A percentile compares a stretch with the other conserved stretches of the same genome.
Conservation (phyloP, 2,113 vertebrate species). For the Epinephelus cyanopodus region DNA sequence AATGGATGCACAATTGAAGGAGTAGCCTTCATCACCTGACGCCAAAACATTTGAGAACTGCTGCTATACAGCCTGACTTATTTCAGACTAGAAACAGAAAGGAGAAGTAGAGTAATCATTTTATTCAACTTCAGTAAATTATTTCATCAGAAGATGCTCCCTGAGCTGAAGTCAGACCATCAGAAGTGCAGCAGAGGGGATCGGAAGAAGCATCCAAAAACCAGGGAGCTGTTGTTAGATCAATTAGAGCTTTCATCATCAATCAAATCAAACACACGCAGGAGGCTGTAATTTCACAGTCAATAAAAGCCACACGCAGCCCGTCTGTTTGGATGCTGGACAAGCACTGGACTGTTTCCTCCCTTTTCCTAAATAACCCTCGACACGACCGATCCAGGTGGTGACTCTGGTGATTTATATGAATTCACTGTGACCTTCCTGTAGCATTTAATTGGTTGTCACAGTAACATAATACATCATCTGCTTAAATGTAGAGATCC, state of each 20-base stretch:
- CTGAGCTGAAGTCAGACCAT: background rate
- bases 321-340: slow-evolving; percentile 5
- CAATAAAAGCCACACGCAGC: background rate
- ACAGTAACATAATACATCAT: background rate
- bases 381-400: background rate
- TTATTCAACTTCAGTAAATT: too few relatives aligned
- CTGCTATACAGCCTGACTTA: too few relatives aligned
- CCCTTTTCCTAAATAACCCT: background rate
- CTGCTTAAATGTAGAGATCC: background rate
- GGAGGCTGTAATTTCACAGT: background rate
- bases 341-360: slow-evolving; percentile 9
- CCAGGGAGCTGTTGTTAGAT: background rate
- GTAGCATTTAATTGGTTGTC: background rate
- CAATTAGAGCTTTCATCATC: slow-evolving; percentile 20
- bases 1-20: background rate
- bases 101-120: too few relatives aligned
- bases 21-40: background rate
- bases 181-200: background rate
- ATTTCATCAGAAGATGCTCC: background rate
- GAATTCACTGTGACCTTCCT: background rate
- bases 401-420: background rate
- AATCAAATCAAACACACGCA: slow-evolving; percentile 9
- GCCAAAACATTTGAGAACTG: background rate
- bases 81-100: too few relatives aligned
- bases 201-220: background rate